Base-by-base conservation (phyloP, 2,888 invertebrate genomes). In the Agrilus biguttatus region DNA sequence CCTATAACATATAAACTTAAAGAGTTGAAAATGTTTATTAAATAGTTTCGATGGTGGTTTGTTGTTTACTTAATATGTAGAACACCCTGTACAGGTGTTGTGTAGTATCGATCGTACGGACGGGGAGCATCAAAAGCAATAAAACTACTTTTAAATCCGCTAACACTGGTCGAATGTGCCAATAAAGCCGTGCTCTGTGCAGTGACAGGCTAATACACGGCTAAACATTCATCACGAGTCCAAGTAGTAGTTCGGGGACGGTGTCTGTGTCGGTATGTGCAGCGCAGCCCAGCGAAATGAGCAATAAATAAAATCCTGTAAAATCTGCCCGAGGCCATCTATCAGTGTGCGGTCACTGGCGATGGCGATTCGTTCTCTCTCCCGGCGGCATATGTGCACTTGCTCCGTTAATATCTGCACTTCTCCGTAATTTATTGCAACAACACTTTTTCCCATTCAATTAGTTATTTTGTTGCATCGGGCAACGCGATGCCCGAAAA, bases 281-380 rank as follows among this genome's bases (percentile, higher is more conserved):
- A 47, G 47, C 43, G 50, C 44, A 43, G 47, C 48, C 53, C 58
- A 60, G 59, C 59, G 60, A 63, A 63, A 61, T 60, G 60, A 61
- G 57, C 60, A 61, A 62, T 63, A 62, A 62, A 61, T 62, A 63
- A 63, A 62, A 61, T 53, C 59, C 54, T 55, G 56, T 49, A 55
- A 56, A 56, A 57, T 57, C 54, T 55, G 49, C 48, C 53, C 50
- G 51, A 51, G 54, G 57, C 52, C 57, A 55, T 55, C 55, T 53
- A 56, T 56, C 56, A 56, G 54, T 52, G 52, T 50, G 53, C 49
- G 48, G 48, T 47, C 47, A 46, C 40, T 40, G 47, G 45, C 45
- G 45, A 47, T 43, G 43, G 41, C 45, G 46, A 44, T 45, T 43
- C 40, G 32, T 21, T 14, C 14, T 12, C 17, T 37, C 36, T 21